phyloP scores from a whole-genome alignment of 2,797 vertebrate species.

The Distichodus sexfasciatus region DNA sequence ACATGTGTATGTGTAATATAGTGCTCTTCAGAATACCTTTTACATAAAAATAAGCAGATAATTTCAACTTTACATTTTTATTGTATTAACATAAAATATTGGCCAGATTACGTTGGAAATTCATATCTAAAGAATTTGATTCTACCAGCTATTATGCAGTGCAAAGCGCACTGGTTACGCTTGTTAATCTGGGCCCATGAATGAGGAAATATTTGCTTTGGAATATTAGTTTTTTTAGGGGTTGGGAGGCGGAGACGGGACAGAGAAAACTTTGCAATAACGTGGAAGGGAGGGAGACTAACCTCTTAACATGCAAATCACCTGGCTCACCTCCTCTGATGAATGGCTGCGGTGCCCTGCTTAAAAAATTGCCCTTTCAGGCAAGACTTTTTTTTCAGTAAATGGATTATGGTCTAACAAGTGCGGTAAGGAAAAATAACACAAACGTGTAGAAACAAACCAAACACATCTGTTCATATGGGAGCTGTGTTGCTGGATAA shows the following conservation, averaged over 20 bases:
- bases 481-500: conserved; percentile 23
- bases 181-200: conserved; percentile 73
- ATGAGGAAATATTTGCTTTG: conserved; percentile 73
- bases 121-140: conserved; percentile 78
- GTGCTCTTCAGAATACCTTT: conserved; percentile 85
- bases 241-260: conserved; percentile 59
- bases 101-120: conserved; percentile 70
- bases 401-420: conserved; percentile 45
- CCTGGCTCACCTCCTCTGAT: conserved; percentile 54
- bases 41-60: conserved; percentile 80
- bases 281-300: conserved; percentile 48
- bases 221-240: conserved; percentile 75
- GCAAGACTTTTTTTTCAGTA: conserved; percentile 43
- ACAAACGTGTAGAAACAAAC: conserved; percentile 50
- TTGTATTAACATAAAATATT: conserved; percentile 83
- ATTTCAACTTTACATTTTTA: conserved; percentile 87
- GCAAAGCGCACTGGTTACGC: conserved; percentile 67
- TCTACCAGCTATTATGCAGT: conserved; percentile 70
- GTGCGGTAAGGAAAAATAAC: no score
- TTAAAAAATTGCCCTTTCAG: conserved; percentile 51
- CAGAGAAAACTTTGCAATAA: conserved; percentile 66
- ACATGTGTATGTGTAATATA: conserved; percentile 76
- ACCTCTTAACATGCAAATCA: conserved; percentile 64
- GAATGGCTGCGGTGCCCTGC: conserved; percentile 46
- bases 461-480: conserved; percentile 25